Evolutionary conservation across 1,140 invertebrate genomes (phyloP).

Genomic region (Rhizoglyphus robini): DNA sequence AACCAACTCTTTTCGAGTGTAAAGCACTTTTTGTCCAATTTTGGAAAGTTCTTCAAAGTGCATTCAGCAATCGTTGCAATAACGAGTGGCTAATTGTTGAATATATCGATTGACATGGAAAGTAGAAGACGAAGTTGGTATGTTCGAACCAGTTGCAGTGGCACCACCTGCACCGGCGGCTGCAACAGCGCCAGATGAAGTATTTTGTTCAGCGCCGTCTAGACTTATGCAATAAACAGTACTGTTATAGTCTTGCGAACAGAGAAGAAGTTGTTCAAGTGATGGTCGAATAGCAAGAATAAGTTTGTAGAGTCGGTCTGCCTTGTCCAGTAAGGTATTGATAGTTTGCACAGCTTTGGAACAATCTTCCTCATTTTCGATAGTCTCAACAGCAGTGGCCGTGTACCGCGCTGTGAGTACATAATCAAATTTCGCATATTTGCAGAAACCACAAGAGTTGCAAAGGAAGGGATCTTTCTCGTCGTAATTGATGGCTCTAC

Average conservation of each 20-base stretch:
- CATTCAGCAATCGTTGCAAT: constrained; percentile 83
- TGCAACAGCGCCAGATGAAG: not conserved
- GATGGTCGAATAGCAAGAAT: constrained; percentile 70
- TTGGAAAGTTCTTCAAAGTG: constrained; percentile 92
- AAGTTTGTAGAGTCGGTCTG: constrained; percentile 82
- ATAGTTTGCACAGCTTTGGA: constrained; percentile 85
- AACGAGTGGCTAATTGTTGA: constrained; percentile 63
- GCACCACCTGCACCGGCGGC: not conserved
- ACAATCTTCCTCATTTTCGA: constrained; percentile 89
- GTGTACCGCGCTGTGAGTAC: constrained; percentile 74
- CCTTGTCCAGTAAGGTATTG: constrained; percentile 77
- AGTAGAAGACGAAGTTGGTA: constrained; percentile 34
- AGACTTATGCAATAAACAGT: constrained; percentile 46
- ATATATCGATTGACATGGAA: constrained; percentile 40
- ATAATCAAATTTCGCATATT: constrained; percentile 97
- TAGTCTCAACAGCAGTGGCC: constrained; percentile 79
- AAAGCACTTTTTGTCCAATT: constrained; percentile 76
- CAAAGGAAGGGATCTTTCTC: constrained; percentile 98
- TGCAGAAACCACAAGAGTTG: constrained; percentile 96
- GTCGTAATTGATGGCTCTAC: constrained; percentile 90
- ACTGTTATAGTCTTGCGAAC: constrained; percentile 62
- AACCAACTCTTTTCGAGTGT: constrained; percentile 75
- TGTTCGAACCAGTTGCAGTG: not conserved
- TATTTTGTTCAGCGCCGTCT: not conserved
- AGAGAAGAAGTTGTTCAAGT: constrained; percentile 63